phyloP scores from a whole-genome alignment of 1,140 invertebrate species.

The Microvelia longipes region DNA sequence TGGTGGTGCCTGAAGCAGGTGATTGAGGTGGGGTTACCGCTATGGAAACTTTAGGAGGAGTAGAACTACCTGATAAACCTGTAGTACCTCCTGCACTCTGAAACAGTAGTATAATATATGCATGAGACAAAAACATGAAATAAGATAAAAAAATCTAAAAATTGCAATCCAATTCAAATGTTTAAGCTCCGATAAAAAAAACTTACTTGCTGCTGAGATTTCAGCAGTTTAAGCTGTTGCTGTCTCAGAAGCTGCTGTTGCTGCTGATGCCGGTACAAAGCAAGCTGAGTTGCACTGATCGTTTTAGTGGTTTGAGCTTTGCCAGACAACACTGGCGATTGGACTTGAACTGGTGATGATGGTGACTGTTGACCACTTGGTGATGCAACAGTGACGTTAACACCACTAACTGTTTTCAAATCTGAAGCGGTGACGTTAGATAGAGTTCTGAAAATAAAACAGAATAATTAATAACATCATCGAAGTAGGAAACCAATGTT shows the following conservation, averaged over 20 bases:
- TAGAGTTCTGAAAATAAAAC: neutral
- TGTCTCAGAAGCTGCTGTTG: slow-evolving; percentile 34
- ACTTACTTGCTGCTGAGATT: too few relatives aligned
- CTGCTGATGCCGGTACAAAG: slow-evolving; percentile 36
- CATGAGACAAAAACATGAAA: too few relatives aligned
- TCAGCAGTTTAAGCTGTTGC: slow-evolving; percentile 20
- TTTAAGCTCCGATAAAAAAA: too few relatives aligned
- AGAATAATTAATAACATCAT: slow-evolving; percentile 7
- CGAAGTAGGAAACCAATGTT: neutral
- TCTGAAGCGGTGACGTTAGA: slow-evolving; percentile 14
- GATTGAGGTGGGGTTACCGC: too few relatives aligned
- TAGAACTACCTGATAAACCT: too few relatives aligned
- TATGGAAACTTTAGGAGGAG: too few relatives aligned
- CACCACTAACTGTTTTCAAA: neutral
- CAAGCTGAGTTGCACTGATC: slow-evolving; percentile 37
- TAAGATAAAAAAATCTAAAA: too few relatives aligned
- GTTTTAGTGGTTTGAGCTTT: slow-evolving; percentile 32
- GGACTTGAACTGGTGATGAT: neutral
- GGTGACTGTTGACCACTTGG: neutral
- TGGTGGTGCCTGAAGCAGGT: too few relatives aligned
- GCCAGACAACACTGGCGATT: neutral
- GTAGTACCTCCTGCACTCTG: too few relatives aligned
- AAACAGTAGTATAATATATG: too few relatives aligned
- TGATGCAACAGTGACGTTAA: neutral
- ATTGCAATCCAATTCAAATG: too few relatives aligned